Base-by-base conservation (phyloP, 1,140 invertebrate genomes). In the Euwallacea fornicatus region DNA sequence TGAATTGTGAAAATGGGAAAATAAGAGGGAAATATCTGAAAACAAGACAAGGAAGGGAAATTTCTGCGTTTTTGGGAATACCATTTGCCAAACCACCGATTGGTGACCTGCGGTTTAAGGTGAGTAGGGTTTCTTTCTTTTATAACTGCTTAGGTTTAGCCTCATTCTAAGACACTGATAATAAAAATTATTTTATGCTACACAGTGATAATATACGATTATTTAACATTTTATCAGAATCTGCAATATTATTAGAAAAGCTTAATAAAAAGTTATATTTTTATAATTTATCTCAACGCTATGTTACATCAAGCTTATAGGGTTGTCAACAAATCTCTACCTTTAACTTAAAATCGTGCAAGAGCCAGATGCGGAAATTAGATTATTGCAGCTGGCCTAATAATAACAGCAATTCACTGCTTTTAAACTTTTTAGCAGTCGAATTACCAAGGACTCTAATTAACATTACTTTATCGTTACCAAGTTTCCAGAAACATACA, bases 51-150 rank as follows among this genome's bases (percentile, higher is more conserved):
- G 85, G 85, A 3, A 82, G 81, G 42, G 81, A 76, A 7, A 87
- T 88, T 73, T 86, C 83, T 73, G 84, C 86, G n/a, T 90, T 89
- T 72, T 85, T 87, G 6, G 87, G 88, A 1, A 83, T 90, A 3
- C 86, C 85, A 10, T 91, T 87, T 69, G 89, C 85, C 0, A 83
- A 88, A 76, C 82, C 89, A 9, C 88, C 88, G 0, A 68, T 85
- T 1, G 87, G 86, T 11, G 76, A 84, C 42, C 75, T 83, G 10
- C 79, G 88, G 41, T 90, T 79, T 73, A 75, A 77, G 76, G 78
- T 79, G 73, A 64, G 56, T 61, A 13, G 13, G 2, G 9, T 50
- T 6, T 2, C 9, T 13, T 10, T 13, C 46, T 13, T 50, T 6
- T 50, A 50, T 46, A 0, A 44, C 46, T 0, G 7, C n/a, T n/a